Percentiles rank a stretch among this genome's conserved stretches.
Conservation (phyloP, 2,888 invertebrate species). For the Amiota minor region DNA sequence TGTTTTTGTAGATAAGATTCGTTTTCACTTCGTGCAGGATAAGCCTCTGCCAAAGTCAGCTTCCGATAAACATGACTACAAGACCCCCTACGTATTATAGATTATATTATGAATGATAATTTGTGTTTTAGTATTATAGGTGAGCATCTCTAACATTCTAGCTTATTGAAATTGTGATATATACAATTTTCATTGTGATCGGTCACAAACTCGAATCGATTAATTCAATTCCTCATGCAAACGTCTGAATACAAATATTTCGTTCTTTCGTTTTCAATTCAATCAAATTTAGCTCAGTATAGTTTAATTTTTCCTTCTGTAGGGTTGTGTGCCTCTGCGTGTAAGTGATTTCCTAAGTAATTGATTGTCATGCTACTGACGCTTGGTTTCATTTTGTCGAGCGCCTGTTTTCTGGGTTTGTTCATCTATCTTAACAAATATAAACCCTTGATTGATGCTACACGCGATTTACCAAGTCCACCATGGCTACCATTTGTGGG, state of each 20-base stretch:
- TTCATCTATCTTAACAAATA: conserved; percentile 61
- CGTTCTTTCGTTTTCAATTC: neutral
- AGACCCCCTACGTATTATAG: too few relatives aligned
- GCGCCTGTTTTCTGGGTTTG: conserved; percentile 43
- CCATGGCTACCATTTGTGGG: conserved; percentile 75
- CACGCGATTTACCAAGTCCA: conserved; percentile 61
- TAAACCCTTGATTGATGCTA: conserved; percentile 59
- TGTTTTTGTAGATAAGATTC: too few relatives aligned
- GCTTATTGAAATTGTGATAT: too few relatives aligned
- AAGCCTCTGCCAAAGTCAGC: too few relatives aligned
- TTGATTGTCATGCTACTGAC: neutral
- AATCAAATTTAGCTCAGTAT: neutral
- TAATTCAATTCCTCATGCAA: neutral
- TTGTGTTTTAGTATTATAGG: too few relatives aligned
- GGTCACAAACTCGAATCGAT: too few relatives aligned
- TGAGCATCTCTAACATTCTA: too few relatives aligned
- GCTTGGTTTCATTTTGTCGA: conserved; percentile 45
- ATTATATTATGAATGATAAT: too few relatives aligned
- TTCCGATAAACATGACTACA: too few relatives aligned
- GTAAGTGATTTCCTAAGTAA: neutral
- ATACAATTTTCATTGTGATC: too few relatives aligned
- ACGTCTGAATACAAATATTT: neutral
- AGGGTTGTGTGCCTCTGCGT: neutral
- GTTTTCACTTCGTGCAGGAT: too few relatives aligned
- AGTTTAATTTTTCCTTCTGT: neutral